Evolutionary conservation across 2,113 vertebrate species (phyloP).

Genomic region (Labeo rohita): DNA sequence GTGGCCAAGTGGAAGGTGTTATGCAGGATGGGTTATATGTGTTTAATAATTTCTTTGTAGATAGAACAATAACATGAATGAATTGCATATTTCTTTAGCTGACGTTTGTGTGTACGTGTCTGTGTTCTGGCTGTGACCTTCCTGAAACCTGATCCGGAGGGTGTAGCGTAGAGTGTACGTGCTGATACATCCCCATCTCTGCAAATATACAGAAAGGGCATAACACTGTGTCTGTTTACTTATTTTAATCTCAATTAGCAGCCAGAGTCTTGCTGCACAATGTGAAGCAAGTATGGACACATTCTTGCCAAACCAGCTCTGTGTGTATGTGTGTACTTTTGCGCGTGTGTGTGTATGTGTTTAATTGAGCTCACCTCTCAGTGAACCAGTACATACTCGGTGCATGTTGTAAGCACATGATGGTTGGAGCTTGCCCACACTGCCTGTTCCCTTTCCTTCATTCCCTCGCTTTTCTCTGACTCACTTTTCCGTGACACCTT

Average conservation of each 20-base stretch:
- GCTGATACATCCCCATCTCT: conserved; percentile 63
- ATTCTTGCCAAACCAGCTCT: conserved; percentile 79
- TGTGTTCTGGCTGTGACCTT: conserved; percentile 55
- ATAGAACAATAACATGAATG: conserved; percentile 7
- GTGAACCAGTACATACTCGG: conserved; percentile 64
- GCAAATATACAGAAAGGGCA: conserved; percentile 70
- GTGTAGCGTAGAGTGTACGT: conserved; percentile 30
- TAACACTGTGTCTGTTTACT: conserved; percentile 77
- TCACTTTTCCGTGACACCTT: conserved; percentile 51
- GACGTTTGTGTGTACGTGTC: conserved; percentile 38
- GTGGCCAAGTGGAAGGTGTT: conserved; percentile 42
- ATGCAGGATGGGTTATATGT: conserved; percentile 51
- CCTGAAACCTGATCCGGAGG: conserved; percentile 53
- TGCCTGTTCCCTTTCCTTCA: not conserved
- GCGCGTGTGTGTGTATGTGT: conserved; percentile 49
- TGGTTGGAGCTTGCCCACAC: conserved; percentile 45
- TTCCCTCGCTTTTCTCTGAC: conserved; percentile 43
- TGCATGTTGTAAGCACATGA: conserved; percentile 63
- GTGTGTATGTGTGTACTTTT: conserved; percentile 56
- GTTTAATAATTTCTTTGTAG: conserved; percentile 39
- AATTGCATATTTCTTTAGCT: conserved; percentile 32
- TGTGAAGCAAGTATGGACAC: conserved; percentile 74
- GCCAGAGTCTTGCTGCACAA: conserved; percentile 72
- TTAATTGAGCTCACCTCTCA: conserved; percentile 60
- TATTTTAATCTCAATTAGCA: conserved; percentile 78